phyloP scores from a whole-genome alignment of 1,140 invertebrate genomes.

The Leptonema lineaticorne region DNA sequence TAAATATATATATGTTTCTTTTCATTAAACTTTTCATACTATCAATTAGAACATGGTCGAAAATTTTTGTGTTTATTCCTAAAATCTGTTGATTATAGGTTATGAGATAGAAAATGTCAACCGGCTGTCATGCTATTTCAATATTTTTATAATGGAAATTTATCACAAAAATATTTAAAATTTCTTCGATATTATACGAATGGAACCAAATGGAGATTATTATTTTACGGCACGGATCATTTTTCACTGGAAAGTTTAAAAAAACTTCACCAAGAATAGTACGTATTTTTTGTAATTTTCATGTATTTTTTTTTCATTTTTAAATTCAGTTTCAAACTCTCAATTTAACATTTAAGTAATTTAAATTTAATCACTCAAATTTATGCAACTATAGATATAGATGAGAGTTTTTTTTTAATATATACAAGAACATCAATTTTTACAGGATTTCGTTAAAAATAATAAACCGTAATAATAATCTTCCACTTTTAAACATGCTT shows the following conservation, averaged over 20 bases:
- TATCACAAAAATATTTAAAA: background rate
- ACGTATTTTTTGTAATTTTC: constrained; percentile 48
- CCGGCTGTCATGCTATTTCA: background rate
- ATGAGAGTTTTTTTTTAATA: background rate
- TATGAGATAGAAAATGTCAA: background rate
- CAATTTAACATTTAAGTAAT: too few species aligned
- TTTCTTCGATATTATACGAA: background rate
- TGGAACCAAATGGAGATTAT: constrained; percentile 53
- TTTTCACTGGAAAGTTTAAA: constrained; percentile 67
- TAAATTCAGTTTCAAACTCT: too few species aligned
- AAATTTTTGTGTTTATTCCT: background rate
- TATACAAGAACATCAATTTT: background rate
- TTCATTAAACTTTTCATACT: too few species aligned
- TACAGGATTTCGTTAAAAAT: constrained; percentile 24
- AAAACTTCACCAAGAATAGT: constrained; percentile 54
- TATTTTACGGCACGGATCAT: constrained; percentile 70
- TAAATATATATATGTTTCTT: too few species aligned
- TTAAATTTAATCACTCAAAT: too few species aligned
- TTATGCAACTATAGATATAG: background rate
- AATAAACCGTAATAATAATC: constrained; percentile 19
- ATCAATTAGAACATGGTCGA: background rate
- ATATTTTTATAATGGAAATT: background rate
- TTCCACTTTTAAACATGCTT: background rate
- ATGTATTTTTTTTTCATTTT: too few species aligned
- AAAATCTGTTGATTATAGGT: too few species aligned